Conservation (phyloP, 2,888 invertebrate species). For the Diaperis boleti region DNA sequence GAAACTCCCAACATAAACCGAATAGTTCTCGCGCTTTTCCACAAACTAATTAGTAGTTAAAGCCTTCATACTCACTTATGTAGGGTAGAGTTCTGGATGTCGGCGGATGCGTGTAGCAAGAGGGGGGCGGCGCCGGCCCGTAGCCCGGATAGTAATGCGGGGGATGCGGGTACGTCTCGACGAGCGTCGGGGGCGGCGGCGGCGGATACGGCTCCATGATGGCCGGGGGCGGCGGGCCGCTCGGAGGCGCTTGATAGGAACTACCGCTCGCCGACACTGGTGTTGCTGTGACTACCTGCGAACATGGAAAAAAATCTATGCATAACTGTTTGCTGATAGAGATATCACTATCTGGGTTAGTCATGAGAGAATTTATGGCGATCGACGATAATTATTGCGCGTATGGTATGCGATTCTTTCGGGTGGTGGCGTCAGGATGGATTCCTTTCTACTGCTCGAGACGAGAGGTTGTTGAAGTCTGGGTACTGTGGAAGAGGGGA, state of each 20-base stretch:
- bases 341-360: slow-evolving; percentile 15
- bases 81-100: slow-evolving; percentile 74
- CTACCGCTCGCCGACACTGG: slow-evolving; percentile 57
- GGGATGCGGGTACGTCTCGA: slow-evolving; percentile 64
- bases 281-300: slow-evolving; percentile 63
- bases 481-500: no score
- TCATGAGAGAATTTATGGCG: slow-evolving; percentile 13
- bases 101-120: slow-evolving; percentile 72
- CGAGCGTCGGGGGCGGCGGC: slow-evolving; percentile 63
- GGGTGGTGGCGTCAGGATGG: no score
- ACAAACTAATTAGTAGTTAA: no score
- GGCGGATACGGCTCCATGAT: slow-evolving; percentile 61
- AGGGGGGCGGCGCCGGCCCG: slow-evolving; percentile 66
- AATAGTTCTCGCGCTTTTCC: no score
- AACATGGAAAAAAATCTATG: slow-evolving; percentile 4
- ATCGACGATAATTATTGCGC: no score
- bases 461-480: no score
- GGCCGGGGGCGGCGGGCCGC: slow-evolving; percentile 59
- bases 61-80: slow-evolving; percentile 74
- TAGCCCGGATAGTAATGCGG: slow-evolving; percentile 70
- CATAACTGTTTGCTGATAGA: neutral
- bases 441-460: no score
- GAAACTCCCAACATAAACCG: no score
- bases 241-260: slow-evolving; percentile 64
- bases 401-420: no score